Conservation (phyloP, 2,888 invertebrate genomes). For the Lacanobia oleracea region DNA sequence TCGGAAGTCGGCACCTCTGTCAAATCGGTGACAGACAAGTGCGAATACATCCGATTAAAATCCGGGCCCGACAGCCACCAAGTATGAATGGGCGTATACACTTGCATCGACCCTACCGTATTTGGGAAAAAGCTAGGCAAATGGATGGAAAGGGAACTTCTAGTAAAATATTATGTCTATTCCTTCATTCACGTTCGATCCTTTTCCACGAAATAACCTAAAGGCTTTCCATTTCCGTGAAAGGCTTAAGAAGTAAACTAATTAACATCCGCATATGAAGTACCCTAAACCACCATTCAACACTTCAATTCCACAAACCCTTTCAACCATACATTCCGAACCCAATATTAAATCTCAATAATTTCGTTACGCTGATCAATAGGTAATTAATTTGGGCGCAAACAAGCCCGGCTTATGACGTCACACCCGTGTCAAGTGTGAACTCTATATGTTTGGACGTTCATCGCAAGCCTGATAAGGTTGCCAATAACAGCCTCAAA, state of each 20-base stretch:
- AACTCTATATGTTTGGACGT: slow-evolving; percentile 66
- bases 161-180: too few species aligned
- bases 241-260: slow-evolving; percentile 1
- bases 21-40: too few species aligned
- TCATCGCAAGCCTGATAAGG: slow-evolving; percentile 57
- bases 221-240: background rate
- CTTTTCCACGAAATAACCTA: background rate
- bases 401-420: slow-evolving; percentile 54
- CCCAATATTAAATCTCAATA: slow-evolving; percentile 53
- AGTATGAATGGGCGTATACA: too few species aligned
- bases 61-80: too few species aligned
- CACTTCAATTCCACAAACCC: slow-evolving; percentile 15
- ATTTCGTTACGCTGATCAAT: slow-evolving; percentile 59
- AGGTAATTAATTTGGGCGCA: slow-evolving; percentile 63
- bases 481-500: slow-evolving; percentile 62
- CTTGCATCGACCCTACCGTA: background rate
- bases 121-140: background rate
- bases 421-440: slow-evolving; percentile 72
- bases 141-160: background rate
- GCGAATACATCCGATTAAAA: too few species aligned
- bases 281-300: slow-evolving; percentile 11
- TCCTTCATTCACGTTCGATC: background rate
- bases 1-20: too few species aligned
- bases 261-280: background rate
- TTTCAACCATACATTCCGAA: slow-evolving; percentile 16